These are phyloP conservation scores for Hymenopus coronatus DNA, from an alignment of 2,888 invertebrate species.

Conservation along the genomic window DNA sequence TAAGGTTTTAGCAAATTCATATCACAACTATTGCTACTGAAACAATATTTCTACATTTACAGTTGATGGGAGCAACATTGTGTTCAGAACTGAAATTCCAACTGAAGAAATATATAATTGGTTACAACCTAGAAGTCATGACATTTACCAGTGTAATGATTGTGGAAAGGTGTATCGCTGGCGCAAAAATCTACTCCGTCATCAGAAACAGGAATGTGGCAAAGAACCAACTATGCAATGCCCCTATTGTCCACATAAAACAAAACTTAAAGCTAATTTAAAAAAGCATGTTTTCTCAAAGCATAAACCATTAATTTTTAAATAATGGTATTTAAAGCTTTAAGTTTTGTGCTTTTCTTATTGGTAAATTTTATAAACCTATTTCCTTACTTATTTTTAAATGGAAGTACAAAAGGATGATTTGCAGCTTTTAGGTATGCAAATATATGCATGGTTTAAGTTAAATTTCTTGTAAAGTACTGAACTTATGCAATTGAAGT, in stretches of 20 bases:
- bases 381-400: not conserved
- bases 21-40: not conserved
- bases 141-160: constrained; percentile 37
- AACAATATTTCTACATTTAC: not conserved
- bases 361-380: not conserved
- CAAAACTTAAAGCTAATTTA: not conserved
- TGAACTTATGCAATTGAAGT: too few relatives aligned
- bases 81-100: not conserved
- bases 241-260: constrained; percentile 21
- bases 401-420: not conserved
- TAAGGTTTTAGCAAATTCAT: too few relatives aligned
- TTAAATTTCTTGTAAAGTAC: too few relatives aligned
- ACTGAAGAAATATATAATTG: not conserved
- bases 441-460: too few relatives aligned
- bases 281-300: not conserved
- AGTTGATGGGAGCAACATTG: not conserved
- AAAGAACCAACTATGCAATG: constrained; percentile 19
- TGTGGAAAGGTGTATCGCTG: constrained; percentile 43
- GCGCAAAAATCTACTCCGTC: constrained; percentile 23
- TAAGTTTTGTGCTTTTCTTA: not conserved
- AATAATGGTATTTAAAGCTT: not conserved
- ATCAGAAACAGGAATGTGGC: constrained; percentile 33
- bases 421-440: too few relatives aligned
- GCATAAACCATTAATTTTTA: not conserved
- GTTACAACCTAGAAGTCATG: not conserved